Conservation (phyloP, 2,888 invertebrate genomes). For the Chydorus sphaericus region DNA sequence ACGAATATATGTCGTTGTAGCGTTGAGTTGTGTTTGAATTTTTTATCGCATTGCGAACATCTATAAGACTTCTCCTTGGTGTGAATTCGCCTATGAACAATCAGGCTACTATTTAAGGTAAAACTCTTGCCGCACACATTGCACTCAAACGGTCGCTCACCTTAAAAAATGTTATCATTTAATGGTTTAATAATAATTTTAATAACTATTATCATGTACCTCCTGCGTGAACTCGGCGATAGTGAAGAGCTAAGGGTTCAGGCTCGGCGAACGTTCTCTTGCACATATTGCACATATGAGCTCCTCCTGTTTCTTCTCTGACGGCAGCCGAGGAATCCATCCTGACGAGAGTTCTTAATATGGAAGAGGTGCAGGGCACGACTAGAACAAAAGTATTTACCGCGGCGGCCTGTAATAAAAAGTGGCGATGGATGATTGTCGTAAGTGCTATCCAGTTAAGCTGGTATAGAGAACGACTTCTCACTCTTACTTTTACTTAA, state of each 20-base stretch:
- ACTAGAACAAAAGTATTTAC: neutral
- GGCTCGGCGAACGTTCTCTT: conserved; percentile 82
- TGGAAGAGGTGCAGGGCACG: conserved; percentile 27
- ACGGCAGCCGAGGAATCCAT: no score
- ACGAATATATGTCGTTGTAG: conserved; percentile 79
- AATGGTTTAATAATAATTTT: no score
- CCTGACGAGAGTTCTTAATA: no score
- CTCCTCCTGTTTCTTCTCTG: conserved; percentile 31
- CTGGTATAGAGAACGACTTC: no score
- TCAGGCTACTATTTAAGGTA: conserved; percentile 81
- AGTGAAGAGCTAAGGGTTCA: conserved; percentile 67
- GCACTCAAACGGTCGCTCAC: conserved; percentile 78
- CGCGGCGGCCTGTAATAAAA: conserved; percentile 26
- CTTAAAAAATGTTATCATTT: no score
- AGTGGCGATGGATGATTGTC: no score
- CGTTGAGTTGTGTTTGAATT: conserved; percentile 81
- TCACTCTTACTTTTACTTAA: no score
- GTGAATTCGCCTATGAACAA: conserved; percentile 73
- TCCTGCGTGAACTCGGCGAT: no score
- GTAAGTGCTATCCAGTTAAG: no score
- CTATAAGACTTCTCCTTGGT: conserved; percentile 83
- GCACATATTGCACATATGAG: conserved; percentile 78
- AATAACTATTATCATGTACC: no score
- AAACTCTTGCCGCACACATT: conserved; percentile 85
- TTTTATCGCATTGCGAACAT: conserved; percentile 71